Evolutionary conservation across 1,140 invertebrate species (phyloP).

Genomic region (Brachionus rotundiformis): DNA sequence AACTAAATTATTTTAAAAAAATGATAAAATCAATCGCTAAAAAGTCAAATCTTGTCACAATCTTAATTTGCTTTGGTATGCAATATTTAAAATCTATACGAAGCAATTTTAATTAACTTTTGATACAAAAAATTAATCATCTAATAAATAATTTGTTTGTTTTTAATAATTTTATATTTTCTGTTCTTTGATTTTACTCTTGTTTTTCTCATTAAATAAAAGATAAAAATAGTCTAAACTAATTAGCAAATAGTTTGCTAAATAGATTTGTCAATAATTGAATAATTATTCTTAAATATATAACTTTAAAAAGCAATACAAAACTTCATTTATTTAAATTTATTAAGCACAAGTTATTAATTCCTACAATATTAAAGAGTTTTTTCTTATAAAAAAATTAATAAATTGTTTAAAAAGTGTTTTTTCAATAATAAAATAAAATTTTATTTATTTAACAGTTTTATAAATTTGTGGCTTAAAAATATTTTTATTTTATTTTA

Average conservation of each 20-base stretch:
- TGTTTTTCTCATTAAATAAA: neutral
- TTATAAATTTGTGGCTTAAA: no score
- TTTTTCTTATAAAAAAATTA: no score
- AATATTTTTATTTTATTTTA: neutral
- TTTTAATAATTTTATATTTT: neutral
- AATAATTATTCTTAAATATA: no score
- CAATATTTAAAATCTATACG: neutral
- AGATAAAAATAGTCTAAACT: neutral
- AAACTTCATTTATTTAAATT: no score
- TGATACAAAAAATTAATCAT: neutral
- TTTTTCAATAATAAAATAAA: no score
- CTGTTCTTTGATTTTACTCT: neutral
- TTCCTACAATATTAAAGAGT: no score
- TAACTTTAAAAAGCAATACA: no score
- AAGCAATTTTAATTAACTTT: neutral
- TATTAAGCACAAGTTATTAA: no score
- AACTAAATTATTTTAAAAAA: neutral
- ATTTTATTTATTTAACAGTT: no score
- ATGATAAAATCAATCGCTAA: neutral
- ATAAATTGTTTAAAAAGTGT: no score
- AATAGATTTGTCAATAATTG: no score
- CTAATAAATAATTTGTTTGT: neutral
- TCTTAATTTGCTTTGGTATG: neutral
- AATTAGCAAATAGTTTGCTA: neutral
- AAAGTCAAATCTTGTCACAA: neutral